phyloP scores from a whole-genome alignment of 1,140 invertebrate species.

The Globodera rostochiensis region DNA sequence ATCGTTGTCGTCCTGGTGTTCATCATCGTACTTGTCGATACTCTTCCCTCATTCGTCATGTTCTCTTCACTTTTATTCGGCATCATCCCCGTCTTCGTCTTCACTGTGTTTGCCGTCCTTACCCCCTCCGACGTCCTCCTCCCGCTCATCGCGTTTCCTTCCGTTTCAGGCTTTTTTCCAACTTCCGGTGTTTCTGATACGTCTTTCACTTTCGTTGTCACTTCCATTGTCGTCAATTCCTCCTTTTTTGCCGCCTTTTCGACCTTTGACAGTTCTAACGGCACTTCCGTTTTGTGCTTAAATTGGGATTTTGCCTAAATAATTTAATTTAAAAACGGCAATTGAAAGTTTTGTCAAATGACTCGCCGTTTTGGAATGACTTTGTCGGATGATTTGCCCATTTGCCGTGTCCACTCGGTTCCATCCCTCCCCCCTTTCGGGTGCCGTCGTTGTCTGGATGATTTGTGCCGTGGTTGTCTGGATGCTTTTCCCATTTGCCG shows the following conservation, averaged over 20 bases:
- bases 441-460: neutral
- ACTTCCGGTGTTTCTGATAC: no score
- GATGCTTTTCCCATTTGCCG: neutral
- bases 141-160: no score
- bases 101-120: no score
- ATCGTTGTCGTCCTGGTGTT: no score
- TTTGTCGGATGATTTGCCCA: neutral
- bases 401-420: neutral
- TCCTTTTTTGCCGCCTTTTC: conserved; percentile 4
- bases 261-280: conserved; percentile 3
- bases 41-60: no score
- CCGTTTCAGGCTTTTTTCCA: no score
- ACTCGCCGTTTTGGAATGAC: conserved; percentile 10
- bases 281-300: conserved; percentile 11
- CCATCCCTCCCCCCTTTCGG: no score
- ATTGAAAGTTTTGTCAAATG: neutral
- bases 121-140: no score
- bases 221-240: neutral
- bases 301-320: neutral
- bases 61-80: no score
- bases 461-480: neutral
- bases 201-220: neutral
- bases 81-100: no score
- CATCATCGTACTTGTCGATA: no score
- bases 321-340: neutral